phyloP scores from a whole-genome alignment of 2,888 invertebrate species.

The Sarcophaga carnaria region DNA sequence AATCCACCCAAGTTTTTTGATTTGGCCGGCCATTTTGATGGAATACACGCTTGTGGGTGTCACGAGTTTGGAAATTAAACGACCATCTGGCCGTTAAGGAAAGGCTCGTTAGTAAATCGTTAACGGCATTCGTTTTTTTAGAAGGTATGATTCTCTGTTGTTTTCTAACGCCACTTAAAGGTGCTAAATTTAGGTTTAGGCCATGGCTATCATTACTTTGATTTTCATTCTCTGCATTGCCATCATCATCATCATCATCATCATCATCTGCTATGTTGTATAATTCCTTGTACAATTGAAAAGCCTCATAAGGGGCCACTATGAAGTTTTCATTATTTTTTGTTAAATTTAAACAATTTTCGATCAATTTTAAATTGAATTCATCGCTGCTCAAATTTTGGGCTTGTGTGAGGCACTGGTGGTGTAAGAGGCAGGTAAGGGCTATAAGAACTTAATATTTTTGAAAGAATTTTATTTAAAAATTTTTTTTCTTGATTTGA shows the following conservation, averaged over 20 bases:
- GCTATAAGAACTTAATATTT: background rate
- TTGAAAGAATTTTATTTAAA: background rate
- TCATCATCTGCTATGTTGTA: conserved; percentile 37
- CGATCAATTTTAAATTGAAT: conserved; percentile 53
- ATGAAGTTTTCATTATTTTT: conserved; percentile 52
- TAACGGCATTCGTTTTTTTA: background rate
- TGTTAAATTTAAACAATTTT: conserved; percentile 50
- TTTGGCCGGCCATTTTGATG: conserved; percentile 49
- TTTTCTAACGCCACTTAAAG: conserved; percentile 31
- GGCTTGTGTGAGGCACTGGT: background rate
- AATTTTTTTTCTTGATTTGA: background rate
- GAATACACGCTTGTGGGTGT: conserved; percentile 69
- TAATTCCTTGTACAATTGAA: conserved; percentile 52
- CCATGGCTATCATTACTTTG: background rate
- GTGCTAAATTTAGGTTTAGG: background rate
- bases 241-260: background rate
- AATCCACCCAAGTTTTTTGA: conserved; percentile 63
- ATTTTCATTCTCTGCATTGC: background rate
- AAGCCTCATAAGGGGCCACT: conserved; percentile 59
- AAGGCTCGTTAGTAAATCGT: conserved; percentile 33
- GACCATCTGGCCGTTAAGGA: conserved; percentile 70
- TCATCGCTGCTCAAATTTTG: conserved; percentile 13
- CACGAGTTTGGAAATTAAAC: conserved; percentile 72
- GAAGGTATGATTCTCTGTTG: background rate
- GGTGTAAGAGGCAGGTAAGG: background rate